Percentiles rank a stretch among this genome's conserved stretches.
Evolutionary conservation across 2,113 vertebrate genomes (phyloP).

Genomic region (Opisthocomus hoazin): DNA sequence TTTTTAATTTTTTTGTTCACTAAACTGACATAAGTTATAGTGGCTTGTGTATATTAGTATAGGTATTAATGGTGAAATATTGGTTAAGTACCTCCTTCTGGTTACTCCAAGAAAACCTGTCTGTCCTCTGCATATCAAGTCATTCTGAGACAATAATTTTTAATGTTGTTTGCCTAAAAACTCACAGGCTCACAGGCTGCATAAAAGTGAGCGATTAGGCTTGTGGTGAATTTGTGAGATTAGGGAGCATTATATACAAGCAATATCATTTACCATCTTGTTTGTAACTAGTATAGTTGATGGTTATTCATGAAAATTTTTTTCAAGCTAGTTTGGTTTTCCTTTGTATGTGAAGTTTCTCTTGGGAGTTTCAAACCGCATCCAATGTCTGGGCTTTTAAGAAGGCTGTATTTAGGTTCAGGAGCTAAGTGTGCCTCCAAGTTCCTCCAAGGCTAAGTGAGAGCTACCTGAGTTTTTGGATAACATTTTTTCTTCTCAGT

Average conservation of each 20-base stretch:
- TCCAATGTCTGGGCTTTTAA: background rate
- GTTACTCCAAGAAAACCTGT: background rate
- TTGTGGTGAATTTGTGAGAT: background rate
- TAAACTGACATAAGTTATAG: background rate
- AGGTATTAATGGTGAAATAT: background rate
- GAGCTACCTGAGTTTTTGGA: background rate
- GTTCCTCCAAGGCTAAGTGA: background rate
- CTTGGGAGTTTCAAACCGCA: background rate
- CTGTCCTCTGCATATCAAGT: background rate
- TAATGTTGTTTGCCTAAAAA: background rate
- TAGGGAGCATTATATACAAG: background rate
- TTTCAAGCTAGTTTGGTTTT: background rate
- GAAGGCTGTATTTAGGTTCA: background rate
- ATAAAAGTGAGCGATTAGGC: background rate
- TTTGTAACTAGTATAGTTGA: background rate
- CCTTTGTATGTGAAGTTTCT: background rate
- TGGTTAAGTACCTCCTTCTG: background rate
- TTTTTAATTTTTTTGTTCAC: background rate
- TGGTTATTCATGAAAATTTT: background rate
- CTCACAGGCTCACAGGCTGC: background rate
- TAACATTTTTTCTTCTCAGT: background rate
- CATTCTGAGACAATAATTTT: background rate
- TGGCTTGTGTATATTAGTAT: background rate
- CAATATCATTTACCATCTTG: background rate
- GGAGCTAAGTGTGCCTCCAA: background rate